Base-by-base conservation (phyloP, 2,888 invertebrate genomes). In the Ectobius pallidus region DNA sequence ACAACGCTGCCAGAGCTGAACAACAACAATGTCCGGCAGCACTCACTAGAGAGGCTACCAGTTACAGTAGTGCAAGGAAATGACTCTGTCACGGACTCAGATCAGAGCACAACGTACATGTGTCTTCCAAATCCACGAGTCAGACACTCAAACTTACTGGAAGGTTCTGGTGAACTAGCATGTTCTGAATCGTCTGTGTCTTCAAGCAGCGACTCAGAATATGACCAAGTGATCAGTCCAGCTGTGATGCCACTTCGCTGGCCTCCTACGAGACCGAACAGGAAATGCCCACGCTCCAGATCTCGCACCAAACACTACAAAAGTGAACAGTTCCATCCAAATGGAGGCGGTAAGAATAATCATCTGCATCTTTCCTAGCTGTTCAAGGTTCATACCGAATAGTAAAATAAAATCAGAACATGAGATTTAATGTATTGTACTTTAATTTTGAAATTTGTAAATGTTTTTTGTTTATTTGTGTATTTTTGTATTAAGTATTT, bases 121-220 rank as follows among this genome's bases (percentile, higher is more conserved):
- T 67, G 69, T n/a, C 22, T 71, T n/a, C 71, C 71, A 32, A 69
- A 52, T 22, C 69, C 71, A n/a, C 61, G 49, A 1, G 16, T 55
- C 3, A 49, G 39, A 14, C 34, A 42, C 7, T n/a, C 42, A 18
- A n/a, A 63, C 32, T n/a, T 69, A n/a, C 55, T 69, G 16, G 74
- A 72, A 25, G 74, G 72, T 16, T 74, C 74, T n/a, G 74, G 72
- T 18, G 72, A 72, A 34, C 68, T 72, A 14, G 72, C 65, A 11
- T 72, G 70, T 34, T 74, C 74, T 20, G 74, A 74, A 25, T 72
- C 72, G 4, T 74, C 74, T 22, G 52, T 67, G n/a, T 61, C 62
- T 11, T 72, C 70, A 2, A 69, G 69, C 16, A 39, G 49, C 42
- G 72, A 62, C 14, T 44, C 55, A 18, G 74, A 70, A 34, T 20